phyloP scores from a whole-genome alignment of 2,113 vertebrate genomes.

The Nyctibius bracteatus region DNA sequence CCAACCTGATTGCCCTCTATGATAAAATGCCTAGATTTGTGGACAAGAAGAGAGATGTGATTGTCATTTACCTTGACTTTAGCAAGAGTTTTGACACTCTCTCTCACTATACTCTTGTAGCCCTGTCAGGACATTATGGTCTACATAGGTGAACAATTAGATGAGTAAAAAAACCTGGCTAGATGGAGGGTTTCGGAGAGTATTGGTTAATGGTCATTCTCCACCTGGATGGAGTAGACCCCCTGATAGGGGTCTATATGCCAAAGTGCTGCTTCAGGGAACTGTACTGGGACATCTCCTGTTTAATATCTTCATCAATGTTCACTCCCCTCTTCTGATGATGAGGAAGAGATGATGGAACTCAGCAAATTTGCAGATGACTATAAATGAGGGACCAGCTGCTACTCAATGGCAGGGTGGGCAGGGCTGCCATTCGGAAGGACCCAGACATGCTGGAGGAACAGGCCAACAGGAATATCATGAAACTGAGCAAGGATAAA shows the following conservation, averaged over 20 bases:
- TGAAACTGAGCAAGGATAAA: not conserved
- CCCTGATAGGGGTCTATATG: not conserved
- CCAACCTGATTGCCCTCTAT: not conserved
- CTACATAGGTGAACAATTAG: not conserved
- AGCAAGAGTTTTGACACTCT: not conserved
- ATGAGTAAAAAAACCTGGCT: not conserved
- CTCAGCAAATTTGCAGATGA: not conserved
- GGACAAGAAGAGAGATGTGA: not conserved
- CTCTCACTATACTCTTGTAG: not conserved
- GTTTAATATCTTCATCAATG: fast-evolving
- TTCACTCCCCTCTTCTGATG: not conserved
- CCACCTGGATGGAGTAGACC: not conserved
- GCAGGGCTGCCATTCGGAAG: not conserved
- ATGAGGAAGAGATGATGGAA: not conserved
- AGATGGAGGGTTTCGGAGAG: not conserved
- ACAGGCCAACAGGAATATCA: not conserved
- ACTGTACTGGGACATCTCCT: not conserved
- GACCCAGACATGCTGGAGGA: not conserved
- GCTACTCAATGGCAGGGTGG: not conserved
- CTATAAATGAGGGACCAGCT: not conserved
- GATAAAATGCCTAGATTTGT: not conserved
- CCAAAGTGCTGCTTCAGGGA: not conserved
- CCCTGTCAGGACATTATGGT: not conserved
- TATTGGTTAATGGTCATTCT: not conserved
- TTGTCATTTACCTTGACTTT: not conserved